phyloP scores from a whole-genome alignment of 2,888 invertebrate genomes.

The Lepidochrysops patricia region DNA sequence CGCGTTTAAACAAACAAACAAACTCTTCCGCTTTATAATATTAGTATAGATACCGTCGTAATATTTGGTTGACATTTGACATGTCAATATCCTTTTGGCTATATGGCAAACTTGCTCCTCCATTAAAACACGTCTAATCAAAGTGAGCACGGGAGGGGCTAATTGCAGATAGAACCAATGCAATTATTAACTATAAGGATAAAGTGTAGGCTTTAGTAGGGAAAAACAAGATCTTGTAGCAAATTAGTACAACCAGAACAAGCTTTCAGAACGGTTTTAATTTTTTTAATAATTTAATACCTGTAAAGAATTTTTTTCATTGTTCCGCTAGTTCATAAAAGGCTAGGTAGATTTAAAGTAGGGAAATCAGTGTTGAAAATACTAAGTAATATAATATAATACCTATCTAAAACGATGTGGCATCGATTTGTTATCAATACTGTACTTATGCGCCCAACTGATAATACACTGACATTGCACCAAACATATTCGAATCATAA shows the following conservation, averaged over 20 bases:
- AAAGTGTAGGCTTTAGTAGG: neutral
- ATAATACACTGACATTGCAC: neutral
- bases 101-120: neutral
- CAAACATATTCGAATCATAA: neutral
- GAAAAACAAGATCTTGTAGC: neutral
- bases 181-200: neutral
- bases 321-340: no score
- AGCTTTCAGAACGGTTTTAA: neutral
- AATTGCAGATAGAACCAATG: neutral
- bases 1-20: no score
- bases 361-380: neutral
- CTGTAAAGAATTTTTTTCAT: no score
- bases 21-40: no score
- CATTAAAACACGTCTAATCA: neutral
- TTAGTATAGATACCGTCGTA: no score
- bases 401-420: neutral
- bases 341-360: neutral
- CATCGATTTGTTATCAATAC: neutral
- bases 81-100: neutral
- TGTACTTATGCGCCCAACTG: neutral
- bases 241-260: neutral
- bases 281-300: no score
- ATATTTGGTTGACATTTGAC: neutral
- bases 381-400: neutral
- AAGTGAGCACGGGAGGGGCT: neutral